Percentiles rank a stretch among this genome's conserved stretches.
phyloP scores from a whole-genome alignment of 35 echinoderm and acorn worm species.

The Strongylocentrotus purpuratus region DNA sequence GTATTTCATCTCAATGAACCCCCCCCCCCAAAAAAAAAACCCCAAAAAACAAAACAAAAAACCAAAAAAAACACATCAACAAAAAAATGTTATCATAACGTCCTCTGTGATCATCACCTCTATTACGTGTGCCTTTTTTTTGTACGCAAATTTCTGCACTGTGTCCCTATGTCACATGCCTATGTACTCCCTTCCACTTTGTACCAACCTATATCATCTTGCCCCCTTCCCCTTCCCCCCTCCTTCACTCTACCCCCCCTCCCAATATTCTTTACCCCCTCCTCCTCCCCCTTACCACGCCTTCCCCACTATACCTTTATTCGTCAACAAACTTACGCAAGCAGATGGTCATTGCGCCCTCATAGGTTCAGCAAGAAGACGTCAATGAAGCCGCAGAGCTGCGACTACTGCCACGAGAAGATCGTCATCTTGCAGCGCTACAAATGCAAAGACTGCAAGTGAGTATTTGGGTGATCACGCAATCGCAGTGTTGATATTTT shows the following conservation, averaged over 20 bases:
- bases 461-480: slow-evolving; percentile 28
- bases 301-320: neutral
- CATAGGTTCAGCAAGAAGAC: slow-evolving; percentile 82
- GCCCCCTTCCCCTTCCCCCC: neutral
- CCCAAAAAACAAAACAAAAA: too few species aligned
- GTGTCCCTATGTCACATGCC: neutral
- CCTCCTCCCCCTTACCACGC: neutral
- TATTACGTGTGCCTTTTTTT: neutral
- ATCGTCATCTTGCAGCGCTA: slow-evolving; percentile 78
- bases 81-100: neutral
- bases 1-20: too few species aligned
- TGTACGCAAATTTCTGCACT: neutral
- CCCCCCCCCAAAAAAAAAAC: too few species aligned
- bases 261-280: neutral
- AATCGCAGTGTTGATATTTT: too few species aligned
- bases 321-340: slow-evolving; percentile 6
- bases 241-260: neutral
- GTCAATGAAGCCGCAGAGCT: slow-evolving; percentile 62
- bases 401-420: slow-evolving; percentile 91
- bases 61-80: too few species aligned
- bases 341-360: slow-evolving; percentile 51
- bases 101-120: neutral
- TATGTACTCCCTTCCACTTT: neutral
- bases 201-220: neutral
- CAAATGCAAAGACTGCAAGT: slow-evolving; percentile 97